These are phyloP conservation scores for Entelurus aequoreus DNA, from an alignment of 2,113 vertebrate genomes.

Conservation along the genomic window DNA sequence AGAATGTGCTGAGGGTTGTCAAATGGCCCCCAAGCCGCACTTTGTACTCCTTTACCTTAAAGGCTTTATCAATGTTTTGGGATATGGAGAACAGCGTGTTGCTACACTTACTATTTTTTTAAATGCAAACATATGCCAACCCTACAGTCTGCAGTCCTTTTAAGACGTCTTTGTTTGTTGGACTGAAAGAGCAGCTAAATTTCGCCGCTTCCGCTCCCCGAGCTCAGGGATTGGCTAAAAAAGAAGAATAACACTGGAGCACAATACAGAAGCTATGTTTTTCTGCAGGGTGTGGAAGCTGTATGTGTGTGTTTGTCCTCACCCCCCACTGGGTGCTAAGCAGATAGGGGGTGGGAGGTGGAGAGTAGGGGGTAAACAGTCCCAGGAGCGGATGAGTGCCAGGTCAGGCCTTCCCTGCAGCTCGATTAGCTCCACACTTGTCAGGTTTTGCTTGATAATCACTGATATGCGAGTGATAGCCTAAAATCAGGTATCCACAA, in stretches of 20 bases:
- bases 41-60: too few species aligned
- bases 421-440: slow-evolving; percentile 53
- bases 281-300: slow-evolving; percentile 36
- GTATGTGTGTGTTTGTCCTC: slow-evolving; percentile 22
- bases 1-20: too few species aligned
- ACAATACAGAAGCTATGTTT: slow-evolving; percentile 45
- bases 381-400: slow-evolving; percentile 51
- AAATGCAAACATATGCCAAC: not conserved
- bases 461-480: slow-evolving; percentile 22
- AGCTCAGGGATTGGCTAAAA: slow-evolving; percentile 25
- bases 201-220: slow-evolving; percentile 8
- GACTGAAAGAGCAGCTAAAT: slow-evolving; percentile 32
- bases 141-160: slow-evolving; percentile 8
- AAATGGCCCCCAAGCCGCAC: too few species aligned
- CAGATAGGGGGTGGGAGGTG: slow-evolving; percentile 34
- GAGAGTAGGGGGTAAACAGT: slow-evolving; percentile 34
- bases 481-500: not conserved
- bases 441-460: slow-evolving; percentile 55
- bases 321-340: slow-evolving; percentile 53
- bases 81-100: not conserved
- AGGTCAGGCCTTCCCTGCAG: slow-evolving; percentile 51
- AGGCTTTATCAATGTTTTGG: not conserved
- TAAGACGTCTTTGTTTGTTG: slow-evolving; percentile 36
- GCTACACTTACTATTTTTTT: not conserved
- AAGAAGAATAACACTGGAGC: slow-evolving; percentile 40